These are phyloP conservation scores for Myotis lucifugus DNA, from an alignment of 2,113 vertebrate genomes.

Conservation along the genomic window DNA sequence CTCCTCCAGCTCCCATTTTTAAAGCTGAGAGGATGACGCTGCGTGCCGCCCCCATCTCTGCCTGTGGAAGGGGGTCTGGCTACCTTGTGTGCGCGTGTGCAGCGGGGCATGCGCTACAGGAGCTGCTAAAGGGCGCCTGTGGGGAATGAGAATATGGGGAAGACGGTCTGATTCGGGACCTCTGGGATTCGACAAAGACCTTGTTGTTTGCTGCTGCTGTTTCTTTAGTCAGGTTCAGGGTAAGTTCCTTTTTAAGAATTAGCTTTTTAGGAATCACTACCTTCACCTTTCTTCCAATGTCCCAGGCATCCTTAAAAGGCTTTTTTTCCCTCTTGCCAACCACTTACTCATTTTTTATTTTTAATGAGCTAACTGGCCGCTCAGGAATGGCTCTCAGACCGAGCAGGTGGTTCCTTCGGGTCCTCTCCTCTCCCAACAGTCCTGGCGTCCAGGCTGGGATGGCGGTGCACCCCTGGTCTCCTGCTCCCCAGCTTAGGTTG, in stretches of 20 bases:
- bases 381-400: not conserved
- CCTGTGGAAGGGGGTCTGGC: not conserved
- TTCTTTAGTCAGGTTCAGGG: not conserved
- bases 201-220: not conserved
- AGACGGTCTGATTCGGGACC: not conserved
- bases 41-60: not conserved
- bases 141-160: not conserved
- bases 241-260: not conserved
- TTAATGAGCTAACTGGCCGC: not conserved
- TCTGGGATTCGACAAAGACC: not conserved
- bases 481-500: not conserved
- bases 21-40: not conserved
- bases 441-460: not conserved
- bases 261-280: not conserved
- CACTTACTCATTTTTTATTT: not conserved
- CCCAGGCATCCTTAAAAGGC: not conserved
- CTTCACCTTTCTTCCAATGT: not conserved
- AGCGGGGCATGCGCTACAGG: accelerated
- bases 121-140: not conserved
- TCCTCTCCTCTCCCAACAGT: not conserved
- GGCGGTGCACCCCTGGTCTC: not conserved
- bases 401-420: not conserved
- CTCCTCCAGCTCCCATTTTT: not conserved
- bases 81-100: accelerated
- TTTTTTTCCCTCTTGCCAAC: not conserved